Conservation (phyloP, 2,113 vertebrate species). For the Columbina picui region DNA sequence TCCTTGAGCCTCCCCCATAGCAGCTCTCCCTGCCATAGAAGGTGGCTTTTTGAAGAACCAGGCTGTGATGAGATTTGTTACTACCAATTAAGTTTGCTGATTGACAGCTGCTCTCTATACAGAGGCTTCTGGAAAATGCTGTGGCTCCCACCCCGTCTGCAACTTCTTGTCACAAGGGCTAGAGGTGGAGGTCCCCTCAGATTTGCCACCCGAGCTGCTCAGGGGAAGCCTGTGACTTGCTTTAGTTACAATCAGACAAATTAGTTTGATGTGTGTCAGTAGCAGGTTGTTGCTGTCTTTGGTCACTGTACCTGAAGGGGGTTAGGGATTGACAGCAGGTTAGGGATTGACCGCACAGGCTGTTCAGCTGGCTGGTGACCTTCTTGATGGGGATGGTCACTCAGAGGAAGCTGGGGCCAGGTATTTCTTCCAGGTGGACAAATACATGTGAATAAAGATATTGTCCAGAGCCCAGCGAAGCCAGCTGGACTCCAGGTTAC, state of each 20-base stretch:
- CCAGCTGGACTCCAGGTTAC: not conserved
- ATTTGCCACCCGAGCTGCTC: not conserved
- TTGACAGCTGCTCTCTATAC: not conserved
- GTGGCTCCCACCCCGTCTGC: not conserved
- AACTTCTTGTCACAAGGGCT: not conserved
- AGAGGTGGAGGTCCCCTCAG: not conserved
- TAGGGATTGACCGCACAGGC: not conserved
- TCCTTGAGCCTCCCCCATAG: not conserved
- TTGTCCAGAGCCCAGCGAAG: not conserved
- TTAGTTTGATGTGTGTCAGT: not conserved
- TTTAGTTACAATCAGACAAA: not conserved
- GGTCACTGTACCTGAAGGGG: accelerated
- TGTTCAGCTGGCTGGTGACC: not conserved
- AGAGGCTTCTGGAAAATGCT: not conserved
- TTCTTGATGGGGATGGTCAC: not conserved
- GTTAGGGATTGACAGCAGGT: not conserved
- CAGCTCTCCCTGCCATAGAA: not conserved
- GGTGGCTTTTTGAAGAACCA: not conserved
- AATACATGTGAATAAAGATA: not conserved
- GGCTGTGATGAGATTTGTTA: not conserved
- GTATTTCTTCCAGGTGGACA: not conserved
- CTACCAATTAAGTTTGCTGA: not conserved
- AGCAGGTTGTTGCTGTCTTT: not conserved
- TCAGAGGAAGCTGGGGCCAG: not conserved
- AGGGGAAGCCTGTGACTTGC: not conserved